A percentile compares a stretch with the other conserved stretches of the same genome.
These are phyloP conservation scores for Plebejus melissa DNA, from an alignment of 2,888 invertebrate genomes.

Conservation along the genomic window DNA sequence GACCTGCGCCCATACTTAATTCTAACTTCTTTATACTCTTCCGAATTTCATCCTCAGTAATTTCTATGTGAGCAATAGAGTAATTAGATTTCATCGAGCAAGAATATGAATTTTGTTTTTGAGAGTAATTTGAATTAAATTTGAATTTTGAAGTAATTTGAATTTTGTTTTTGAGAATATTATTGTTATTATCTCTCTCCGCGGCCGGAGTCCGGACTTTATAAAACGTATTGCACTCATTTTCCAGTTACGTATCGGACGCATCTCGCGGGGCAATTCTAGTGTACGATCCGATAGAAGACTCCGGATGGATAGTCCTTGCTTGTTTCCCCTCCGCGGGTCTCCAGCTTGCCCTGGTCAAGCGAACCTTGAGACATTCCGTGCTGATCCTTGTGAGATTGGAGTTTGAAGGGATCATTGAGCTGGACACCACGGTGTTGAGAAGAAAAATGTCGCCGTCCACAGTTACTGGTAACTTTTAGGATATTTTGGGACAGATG, in stretches of 20 bases:
- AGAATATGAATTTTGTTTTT: too few species aligned
- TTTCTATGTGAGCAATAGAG: too few species aligned
- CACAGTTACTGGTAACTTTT: neutral
- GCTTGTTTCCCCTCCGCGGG: slow-evolving; percentile 79
- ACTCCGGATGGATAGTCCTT: slow-evolving; percentile 81
- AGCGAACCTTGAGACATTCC: slow-evolving; percentile 76
- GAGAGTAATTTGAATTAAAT: too few species aligned
- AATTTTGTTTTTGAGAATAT: too few species aligned
- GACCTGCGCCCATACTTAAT: too few species aligned
- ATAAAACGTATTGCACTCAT: neutral
- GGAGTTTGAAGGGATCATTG: slow-evolving; percentile 80
- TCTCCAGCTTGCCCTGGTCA: slow-evolving; percentile 82
- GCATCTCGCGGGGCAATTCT: slow-evolving; percentile 69
- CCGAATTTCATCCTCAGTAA: too few species aligned
- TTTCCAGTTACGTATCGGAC: slow-evolving; percentile 80
- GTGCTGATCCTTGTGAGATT: slow-evolving; percentile 82
- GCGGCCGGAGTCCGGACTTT: neutral
- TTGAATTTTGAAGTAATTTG: too few species aligned
- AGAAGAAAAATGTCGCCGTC: slow-evolving; percentile 78
- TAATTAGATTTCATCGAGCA: too few species aligned
- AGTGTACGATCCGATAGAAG: slow-evolving; percentile 82
- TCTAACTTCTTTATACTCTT: too few species aligned
- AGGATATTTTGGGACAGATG: neutral
- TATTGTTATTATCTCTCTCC: too few species aligned
- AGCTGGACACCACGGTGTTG: slow-evolving; percentile 80